Evolutionary conservation across 1,140 invertebrate genomes (phyloP).

Genomic region (Ooceraea biroi): DNA sequence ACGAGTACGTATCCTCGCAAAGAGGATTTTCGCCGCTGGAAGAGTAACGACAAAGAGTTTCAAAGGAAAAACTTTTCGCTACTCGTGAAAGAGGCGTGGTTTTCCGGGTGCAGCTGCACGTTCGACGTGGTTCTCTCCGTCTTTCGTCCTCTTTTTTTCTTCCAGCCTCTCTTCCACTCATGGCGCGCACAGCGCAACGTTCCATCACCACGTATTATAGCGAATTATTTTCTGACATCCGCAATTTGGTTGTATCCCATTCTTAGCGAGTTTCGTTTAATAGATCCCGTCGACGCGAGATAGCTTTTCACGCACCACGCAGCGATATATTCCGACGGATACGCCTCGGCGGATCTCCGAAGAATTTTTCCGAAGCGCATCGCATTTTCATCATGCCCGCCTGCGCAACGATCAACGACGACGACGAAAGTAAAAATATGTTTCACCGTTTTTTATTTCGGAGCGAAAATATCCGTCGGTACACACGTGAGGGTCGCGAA

Average conservation of each 20-base stretch:
- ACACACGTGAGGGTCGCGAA: conserved; percentile 2
- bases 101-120: conserved; percentile 3
- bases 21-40: conserved; percentile 68
- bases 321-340: neutral
- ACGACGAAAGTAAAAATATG: conserved; percentile 16
- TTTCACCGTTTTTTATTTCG: conserved; percentile 24
- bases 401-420: no score
- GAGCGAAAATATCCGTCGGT: conserved; percentile 29
- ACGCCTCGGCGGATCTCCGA: conserved; percentile 12
- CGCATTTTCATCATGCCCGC: conserved; percentile 7
- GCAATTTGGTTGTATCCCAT: conserved; percentile 31
- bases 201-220: conserved; percentile 44
- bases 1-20: conserved; percentile 56
- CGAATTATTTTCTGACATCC: conserved; percentile 56
- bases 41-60: conserved; percentile 68
- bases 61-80: conserved; percentile 65
- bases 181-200: neutral
- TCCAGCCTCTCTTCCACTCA: neutral
- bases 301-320: conserved; percentile 3
- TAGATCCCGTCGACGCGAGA: conserved; percentile 26
- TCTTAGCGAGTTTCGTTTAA: conserved; percentile 26
- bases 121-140: neutral
- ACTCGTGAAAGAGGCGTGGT: conserved; percentile 31
- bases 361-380: conserved; percentile 16
- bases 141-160: neutral